phyloP scores from a whole-genome alignment of 2,797 vertebrate genomes.

The Astyanax mexicanus region DNA sequence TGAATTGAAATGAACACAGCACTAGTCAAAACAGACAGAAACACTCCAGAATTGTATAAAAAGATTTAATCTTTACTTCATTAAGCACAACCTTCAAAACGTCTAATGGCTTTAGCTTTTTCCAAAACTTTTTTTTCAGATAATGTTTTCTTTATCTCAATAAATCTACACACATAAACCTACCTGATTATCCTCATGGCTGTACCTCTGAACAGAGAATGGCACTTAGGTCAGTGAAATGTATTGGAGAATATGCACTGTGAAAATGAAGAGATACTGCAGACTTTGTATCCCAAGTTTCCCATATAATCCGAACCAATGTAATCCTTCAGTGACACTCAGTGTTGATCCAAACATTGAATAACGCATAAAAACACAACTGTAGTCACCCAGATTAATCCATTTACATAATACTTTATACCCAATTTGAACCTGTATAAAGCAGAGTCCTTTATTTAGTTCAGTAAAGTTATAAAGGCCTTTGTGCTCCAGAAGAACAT shows the following conservation, averaged over 20 bases:
- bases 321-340: background rate
- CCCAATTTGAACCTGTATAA: background rate
- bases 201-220: background rate
- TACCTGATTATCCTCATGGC: background rate
- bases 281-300: background rate
- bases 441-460: background rate
- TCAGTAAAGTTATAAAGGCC: constrained; percentile 15
- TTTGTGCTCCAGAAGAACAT: background rate
- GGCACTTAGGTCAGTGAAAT: background rate
- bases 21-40: background rate
- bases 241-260: too few species aligned
- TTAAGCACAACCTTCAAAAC: background rate
- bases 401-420: background rate
- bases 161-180: background rate
- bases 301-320: background rate
- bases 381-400: background rate
- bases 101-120: background rate
- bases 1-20: constrained; percentile 33
- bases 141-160: background rate
- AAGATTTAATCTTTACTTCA: constrained; percentile 8
- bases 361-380: background rate
- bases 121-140: too few species aligned
- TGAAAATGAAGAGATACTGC: background rate
- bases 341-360: background rate
- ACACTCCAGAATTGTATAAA: background rate